Evolutionary conservation across 53 echinoderm and acorn worm species (phyloP).

Genomic region (Patiria pectinifera): DNA sequence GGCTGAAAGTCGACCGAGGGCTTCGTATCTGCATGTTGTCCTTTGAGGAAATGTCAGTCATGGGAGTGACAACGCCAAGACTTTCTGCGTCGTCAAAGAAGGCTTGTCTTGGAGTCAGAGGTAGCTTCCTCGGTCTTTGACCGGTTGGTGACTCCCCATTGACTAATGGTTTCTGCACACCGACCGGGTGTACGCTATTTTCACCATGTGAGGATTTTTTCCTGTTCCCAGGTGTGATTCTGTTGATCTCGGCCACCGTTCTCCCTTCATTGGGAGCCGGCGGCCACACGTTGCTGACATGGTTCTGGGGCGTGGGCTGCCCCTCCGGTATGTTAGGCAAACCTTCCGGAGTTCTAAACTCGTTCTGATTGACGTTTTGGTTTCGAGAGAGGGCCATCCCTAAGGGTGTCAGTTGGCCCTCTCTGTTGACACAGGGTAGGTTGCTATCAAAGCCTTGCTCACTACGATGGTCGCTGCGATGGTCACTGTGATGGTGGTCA

Average conservation of each 20-base stretch:
- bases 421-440: slow-evolving; percentile 81
- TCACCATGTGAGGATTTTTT: slow-evolving; percentile 37
- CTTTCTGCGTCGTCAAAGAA: slow-evolving; percentile 70
- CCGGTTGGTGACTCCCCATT: slow-evolving; percentile 32
- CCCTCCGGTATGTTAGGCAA: slow-evolving; percentile 52
- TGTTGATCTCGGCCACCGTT: slow-evolving; percentile 43
- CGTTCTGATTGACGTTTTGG: slow-evolving; percentile 64
- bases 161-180: slow-evolving; percentile 20
- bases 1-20: slow-evolving; percentile 6
- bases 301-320: slow-evolving; percentile 50
- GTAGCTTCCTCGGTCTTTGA: slow-evolving; percentile 63
- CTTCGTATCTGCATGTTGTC: slow-evolving; percentile 46
- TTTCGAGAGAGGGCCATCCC: slow-evolving; percentile 79
- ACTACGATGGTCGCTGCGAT: slow-evolving; percentile 39
- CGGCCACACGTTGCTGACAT: slow-evolving; percentile 38
- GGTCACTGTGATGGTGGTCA: slow-evolving; percentile 51
- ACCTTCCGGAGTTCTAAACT: slow-evolving; percentile 71
- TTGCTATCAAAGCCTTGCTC: slow-evolving; percentile 64
- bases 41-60: slow-evolving; percentile 49
- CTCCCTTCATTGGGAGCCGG: slow-evolving; percentile 34
- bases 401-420: slow-evolving; percentile 83
- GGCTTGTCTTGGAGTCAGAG: slow-evolving; percentile 73
- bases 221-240: neutral
- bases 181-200: slow-evolving; percentile 39
- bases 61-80: slow-evolving; percentile 47